These are phyloP conservation scores for Megalops cyprinoides DNA, from an alignment of 2,797 vertebrate species.

Conservation along the genomic window DNA sequence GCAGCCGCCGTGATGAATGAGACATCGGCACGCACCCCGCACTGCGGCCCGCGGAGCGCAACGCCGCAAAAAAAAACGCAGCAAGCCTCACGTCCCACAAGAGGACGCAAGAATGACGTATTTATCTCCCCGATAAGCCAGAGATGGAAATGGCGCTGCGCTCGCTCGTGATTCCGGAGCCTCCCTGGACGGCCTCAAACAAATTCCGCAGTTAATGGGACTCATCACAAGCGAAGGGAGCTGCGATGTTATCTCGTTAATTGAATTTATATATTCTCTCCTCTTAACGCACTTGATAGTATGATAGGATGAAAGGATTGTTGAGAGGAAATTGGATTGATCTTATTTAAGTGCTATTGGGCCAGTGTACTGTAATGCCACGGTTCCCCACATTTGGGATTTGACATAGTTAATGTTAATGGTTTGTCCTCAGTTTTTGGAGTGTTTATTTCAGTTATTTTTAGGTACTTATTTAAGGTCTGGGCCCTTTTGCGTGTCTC, in stretches of 20 bases:
- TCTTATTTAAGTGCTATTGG: conserved; percentile 11
- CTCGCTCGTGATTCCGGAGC: neutral
- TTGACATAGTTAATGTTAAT: neutral
- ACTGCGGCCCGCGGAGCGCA: neutral
- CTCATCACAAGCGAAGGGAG: conserved; percentile 12
- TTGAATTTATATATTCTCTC: conserved; percentile 27
- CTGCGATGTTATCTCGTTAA: conserved; percentile 28
- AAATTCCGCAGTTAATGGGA: conserved; percentile 15
- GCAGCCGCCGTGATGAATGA: conserved; percentile 5
- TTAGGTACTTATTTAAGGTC: neutral
- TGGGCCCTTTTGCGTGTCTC: neutral
- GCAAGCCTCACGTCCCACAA: neutral
- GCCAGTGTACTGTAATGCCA: neutral
- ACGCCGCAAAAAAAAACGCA: neutral
- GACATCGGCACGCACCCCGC: neutral
- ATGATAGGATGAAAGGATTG: conserved; percentile 1
- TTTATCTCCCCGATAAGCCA: neutral
- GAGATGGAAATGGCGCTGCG: neutral
- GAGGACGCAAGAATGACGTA: neutral
- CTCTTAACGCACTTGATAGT: conserved; percentile 6
- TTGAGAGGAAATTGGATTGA: neutral
- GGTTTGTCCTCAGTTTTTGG: neutral
- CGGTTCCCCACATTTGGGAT: neutral
- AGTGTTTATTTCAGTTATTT: neutral
- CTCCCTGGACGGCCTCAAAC: conserved; percentile 17